Conservation (phyloP, 2,113 vertebrate species). For the Diadophis punctatus region DNA sequence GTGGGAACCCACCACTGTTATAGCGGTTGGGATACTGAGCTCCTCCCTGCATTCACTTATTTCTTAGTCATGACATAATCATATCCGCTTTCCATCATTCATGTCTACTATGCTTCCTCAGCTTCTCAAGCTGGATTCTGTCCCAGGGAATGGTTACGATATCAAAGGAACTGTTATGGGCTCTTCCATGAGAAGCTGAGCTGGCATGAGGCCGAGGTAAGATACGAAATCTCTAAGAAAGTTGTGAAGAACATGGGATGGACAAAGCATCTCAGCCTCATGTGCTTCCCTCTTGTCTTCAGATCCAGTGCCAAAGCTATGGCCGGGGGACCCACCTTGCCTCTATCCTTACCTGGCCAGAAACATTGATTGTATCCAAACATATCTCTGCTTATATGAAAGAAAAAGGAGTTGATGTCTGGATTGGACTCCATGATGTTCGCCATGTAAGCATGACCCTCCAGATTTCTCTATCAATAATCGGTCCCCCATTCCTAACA, state of each 20-base stretch:
- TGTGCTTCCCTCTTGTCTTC: neutral
- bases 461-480: neutral
- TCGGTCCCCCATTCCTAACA: neutral
- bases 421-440: slow-evolving; percentile 6
- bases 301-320: neutral
- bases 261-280: neutral
- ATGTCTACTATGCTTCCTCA: neutral
- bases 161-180: neutral
- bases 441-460: neutral
- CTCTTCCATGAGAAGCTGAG: neutral
- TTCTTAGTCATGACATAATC: neutral
- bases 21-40: neutral
- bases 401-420: neutral
- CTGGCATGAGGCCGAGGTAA: neutral
- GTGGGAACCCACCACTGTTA: no score
- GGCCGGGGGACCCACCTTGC: neutral
- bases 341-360: neutral
- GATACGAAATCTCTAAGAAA: neutral
- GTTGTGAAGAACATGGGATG: neutral
- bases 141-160: neutral
- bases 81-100: neutral
- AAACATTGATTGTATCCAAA: neutral
- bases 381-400: neutral
- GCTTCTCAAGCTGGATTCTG: neutral
- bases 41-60: neutral